Evolutionary conservation across 2,113 vertebrate species (phyloP).

Genomic region (Callipepla californica): DNA sequence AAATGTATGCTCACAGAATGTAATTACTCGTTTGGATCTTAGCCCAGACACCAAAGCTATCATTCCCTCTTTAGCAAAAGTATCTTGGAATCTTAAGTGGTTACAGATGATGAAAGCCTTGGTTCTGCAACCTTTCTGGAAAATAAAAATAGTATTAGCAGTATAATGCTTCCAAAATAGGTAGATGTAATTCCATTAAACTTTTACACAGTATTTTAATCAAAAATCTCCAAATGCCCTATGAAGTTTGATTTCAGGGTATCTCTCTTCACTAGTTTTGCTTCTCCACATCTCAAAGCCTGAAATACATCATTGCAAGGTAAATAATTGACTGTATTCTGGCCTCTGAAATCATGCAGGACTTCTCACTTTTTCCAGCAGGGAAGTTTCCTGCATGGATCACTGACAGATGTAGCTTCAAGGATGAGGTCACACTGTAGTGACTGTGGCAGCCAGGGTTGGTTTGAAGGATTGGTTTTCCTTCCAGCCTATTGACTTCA

Average conservation of each 20-base stretch:
- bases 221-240: fast-evolving
- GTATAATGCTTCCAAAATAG: conserved; percentile 5
- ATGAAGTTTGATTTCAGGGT: background rate
- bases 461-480: background rate
- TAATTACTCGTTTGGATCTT: conserved; percentile 68
- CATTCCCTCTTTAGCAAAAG: conserved; percentile 54
- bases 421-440: background rate
- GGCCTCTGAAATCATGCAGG: background rate
- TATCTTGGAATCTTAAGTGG: conserved; percentile 50
- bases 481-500: background rate
- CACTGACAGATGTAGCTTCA: background rate
- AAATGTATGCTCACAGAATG: conserved; percentile 47
- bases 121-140: conserved; percentile 19
- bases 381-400: background rate
- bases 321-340: background rate
- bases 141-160: conserved; percentile 16
- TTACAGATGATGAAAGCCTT: conserved; percentile 41
- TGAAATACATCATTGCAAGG: background rate
- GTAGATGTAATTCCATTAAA: background rate
- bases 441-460: background rate
- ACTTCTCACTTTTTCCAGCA: background rate
- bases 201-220: background rate
- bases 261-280: background rate
- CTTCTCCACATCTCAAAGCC: background rate
- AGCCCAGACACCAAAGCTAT: conserved; percentile 58